Percentiles rank a stretch among this genome's conserved stretches.
Conservation (phyloP, 2,797 vertebrate species). For the Brotula barbata region DNA sequence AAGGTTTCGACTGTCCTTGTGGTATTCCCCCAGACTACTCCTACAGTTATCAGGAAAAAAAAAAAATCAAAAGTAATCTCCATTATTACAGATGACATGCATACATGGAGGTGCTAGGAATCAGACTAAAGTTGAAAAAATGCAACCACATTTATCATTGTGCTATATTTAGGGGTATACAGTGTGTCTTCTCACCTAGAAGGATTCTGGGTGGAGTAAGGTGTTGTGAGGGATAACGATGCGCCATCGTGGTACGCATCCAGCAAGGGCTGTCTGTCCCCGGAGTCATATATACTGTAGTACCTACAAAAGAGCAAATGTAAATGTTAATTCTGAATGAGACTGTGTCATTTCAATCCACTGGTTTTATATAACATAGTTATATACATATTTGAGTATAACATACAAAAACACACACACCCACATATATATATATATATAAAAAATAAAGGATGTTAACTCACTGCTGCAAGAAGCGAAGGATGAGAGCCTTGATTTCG, state of each 20-base stretch:
- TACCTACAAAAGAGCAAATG: conserved; percentile 58
- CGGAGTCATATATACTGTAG: conserved; percentile 88
- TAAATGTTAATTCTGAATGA: not conserved
- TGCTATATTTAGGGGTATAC: not conserved
- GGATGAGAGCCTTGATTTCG: conserved; percentile 84
- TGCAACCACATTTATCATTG: too few relatives aligned
- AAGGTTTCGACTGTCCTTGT: conserved; percentile 88
- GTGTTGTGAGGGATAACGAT: conserved; percentile 87
- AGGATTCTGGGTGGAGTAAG: conserved; percentile 78
- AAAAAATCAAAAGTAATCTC: not conserved
- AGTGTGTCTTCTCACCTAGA: conserved; percentile 73
- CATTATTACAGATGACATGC: not conserved
- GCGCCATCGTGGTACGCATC: conserved; percentile 91
- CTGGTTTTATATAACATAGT: too few relatives aligned
- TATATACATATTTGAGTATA: too few relatives aligned
- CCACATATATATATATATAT: too few relatives aligned
- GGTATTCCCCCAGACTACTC: conserved; percentile 85
- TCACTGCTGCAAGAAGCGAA: conserved; percentile 90
- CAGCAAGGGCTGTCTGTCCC: conserved; percentile 86
- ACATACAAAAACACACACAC: too few relatives aligned
- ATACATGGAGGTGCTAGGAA: not conserved
- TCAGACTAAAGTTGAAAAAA: too few relatives aligned
- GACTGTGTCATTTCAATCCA: too few relatives aligned
- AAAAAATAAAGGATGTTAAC: conserved; percentile 54
- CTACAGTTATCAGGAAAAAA: conserved; percentile 59